Evolutionary conservation across 2,113 vertebrate species (phyloP).

Genomic region (Neoarius graeffei): DNA sequence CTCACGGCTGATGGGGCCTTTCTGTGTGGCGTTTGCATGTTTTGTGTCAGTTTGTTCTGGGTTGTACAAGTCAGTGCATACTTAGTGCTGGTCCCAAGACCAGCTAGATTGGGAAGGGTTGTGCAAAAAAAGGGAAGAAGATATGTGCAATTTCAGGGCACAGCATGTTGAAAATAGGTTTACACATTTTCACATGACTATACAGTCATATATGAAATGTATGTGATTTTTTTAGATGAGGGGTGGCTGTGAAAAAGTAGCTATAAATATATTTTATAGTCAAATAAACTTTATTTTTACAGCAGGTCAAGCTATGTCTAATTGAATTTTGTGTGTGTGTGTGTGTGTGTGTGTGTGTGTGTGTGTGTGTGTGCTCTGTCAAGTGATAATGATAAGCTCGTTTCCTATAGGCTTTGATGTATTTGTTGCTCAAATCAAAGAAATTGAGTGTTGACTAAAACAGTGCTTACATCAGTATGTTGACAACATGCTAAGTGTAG

Average conservation of each 20-base stretch:
- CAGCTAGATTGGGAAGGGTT: too few relatives aligned
- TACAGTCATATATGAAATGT: not conserved
- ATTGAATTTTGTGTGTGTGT: not conserved
- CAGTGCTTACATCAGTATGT: conserved; percentile 26
- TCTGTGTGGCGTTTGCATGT: too few relatives aligned
- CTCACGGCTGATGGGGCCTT: too few relatives aligned
- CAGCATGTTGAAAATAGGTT: not conserved
- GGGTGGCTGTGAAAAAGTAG: not conserved
- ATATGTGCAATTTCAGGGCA: not conserved
- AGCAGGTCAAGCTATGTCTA: not conserved
- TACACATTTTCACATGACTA: not conserved
- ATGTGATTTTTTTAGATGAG: not conserved
- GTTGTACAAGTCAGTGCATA: too few relatives aligned
- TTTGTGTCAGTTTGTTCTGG: too few relatives aligned
- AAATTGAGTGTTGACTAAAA: conserved; percentile 35
- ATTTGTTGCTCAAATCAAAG: conserved; percentile 43
- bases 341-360: not conserved
- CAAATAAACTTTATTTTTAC: not conserved
- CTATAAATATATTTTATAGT: not conserved
- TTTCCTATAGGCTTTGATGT: conserved; percentile 26
- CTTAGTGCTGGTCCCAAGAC: too few relatives aligned
- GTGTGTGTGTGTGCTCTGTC: not conserved
- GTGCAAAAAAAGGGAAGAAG: too few relatives aligned
- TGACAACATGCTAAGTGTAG: conserved; percentile 42
- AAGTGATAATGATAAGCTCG: conserved; percentile 10